Conservation (phyloP, 1,140 invertebrate species). For the Branchinecta lynchi region DNA sequence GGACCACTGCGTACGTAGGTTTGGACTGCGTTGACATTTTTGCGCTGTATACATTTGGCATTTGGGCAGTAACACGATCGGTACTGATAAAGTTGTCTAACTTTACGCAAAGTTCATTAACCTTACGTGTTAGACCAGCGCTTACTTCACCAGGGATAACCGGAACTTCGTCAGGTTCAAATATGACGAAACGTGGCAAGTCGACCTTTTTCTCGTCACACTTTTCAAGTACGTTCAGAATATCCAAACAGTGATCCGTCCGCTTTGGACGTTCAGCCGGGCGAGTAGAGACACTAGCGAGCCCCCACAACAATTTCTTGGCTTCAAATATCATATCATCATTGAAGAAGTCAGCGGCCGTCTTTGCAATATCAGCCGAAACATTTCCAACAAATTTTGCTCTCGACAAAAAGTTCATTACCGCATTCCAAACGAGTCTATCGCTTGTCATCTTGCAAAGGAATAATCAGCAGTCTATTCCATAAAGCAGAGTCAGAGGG, state of each 20-base stretch:
- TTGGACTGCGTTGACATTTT: slow-evolving; percentile 9
- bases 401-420: too few species aligned
- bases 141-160: slow-evolving; percentile 9
- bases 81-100: slow-evolving; percentile 6
- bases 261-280: slow-evolving; percentile 4
- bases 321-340: too few species aligned
- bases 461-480: slow-evolving; percentile 2
- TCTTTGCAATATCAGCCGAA: too few species aligned
- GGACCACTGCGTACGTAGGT: neutral
- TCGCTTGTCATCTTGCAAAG: slow-evolving; percentile 9
- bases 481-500: neutral
- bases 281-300: slow-evolving; percentile 4
- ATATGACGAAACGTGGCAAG: neutral
- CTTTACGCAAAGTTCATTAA: neutral
- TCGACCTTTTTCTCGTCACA: slow-evolving; percentile 5
- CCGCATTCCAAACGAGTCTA: too few species aligned
- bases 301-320: neutral
- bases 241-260: too few species aligned
- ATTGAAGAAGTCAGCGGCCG: too few species aligned
- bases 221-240: slow-evolving; percentile 2
- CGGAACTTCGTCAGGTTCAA: too few species aligned
- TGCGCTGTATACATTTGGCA: neutral
- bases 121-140: slow-evolving; percentile 4
- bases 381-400: too few species aligned
- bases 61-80: neutral